Conservation (phyloP, 1,140 invertebrate species). For the Neoseiulus cucumeris region DNA sequence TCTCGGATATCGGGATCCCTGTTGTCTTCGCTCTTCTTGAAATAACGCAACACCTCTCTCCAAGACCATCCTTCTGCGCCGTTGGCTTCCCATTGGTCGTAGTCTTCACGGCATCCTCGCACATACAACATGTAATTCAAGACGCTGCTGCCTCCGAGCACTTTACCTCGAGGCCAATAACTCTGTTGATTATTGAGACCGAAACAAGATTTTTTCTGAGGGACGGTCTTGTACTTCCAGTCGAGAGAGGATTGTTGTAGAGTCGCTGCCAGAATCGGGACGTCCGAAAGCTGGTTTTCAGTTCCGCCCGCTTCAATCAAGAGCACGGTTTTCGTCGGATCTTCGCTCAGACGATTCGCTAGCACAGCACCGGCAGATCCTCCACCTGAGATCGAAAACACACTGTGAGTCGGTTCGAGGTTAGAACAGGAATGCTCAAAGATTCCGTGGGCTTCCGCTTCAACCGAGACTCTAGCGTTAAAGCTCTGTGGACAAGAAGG, state of each 20-base stretch:
- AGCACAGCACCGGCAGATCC: conserved; percentile 88
- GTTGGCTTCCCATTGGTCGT: conserved; percentile 67
- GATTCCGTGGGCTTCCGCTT: background rate
- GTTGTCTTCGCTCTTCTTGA: conserved; percentile 48
- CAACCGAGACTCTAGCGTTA: background rate
- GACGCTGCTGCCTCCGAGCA: conserved; percentile 57
- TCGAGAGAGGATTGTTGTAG: conserved; percentile 50
- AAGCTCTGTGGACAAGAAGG: too few species aligned
- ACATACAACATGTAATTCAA: conserved; percentile 91
- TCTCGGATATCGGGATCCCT: conserved; percentile 54
- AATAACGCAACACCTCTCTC: conserved; percentile 48
- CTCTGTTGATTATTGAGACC: conserved; percentile 20
- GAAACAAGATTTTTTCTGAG: conserved; percentile 27
- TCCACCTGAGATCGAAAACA: conserved; percentile 50
- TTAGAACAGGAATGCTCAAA: background rate
- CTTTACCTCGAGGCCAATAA: conserved; percentile 23
- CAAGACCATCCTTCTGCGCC: conserved; percentile 79
- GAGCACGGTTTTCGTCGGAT: conserved; percentile 36
- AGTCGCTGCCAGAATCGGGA: conserved; percentile 63
- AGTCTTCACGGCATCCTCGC: conserved; percentile 72
- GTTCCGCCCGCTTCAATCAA: conserved; percentile 73
- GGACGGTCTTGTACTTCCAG: conserved; percentile 45
- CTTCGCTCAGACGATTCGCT: conserved; percentile 67
- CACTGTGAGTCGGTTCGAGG: background rate
- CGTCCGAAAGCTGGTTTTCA: conserved; percentile 70